These are phyloP conservation scores for Crocodylus rhombifer DNA, from an alignment of 2,797 vertebrate species.

Conservation along the genomic window DNA sequence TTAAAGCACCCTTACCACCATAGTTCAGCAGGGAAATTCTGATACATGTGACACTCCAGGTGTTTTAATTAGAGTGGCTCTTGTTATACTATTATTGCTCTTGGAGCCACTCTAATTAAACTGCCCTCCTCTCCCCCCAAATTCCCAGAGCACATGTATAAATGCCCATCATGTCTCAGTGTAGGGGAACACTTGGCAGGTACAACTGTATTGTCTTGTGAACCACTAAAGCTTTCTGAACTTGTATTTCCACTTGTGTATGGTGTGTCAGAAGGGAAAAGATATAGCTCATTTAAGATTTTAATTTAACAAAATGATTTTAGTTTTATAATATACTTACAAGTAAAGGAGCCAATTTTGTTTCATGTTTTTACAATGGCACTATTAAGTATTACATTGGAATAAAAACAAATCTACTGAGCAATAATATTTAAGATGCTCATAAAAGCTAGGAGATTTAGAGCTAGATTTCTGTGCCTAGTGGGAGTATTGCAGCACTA, in stretches of 20 bases:
- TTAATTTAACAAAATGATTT: constrained; percentile 45
- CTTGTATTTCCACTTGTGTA: neutral
- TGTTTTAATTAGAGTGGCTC: too few species aligned
- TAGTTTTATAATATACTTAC: constrained; percentile 21
- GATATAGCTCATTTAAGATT: constrained; percentile 28
- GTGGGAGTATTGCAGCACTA: neutral
- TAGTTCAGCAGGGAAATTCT: too few species aligned
- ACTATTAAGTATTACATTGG: constrained; percentile 14
- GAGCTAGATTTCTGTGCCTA: neutral
- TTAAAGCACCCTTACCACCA: too few species aligned
- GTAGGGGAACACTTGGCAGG: neutral
- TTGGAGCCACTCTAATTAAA: neutral
- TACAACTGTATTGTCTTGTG: neutral
- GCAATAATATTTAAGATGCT: constrained; percentile 25
- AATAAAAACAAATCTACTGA: neutral
- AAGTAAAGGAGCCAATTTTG: constrained; percentile 33
- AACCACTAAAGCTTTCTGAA: neutral
- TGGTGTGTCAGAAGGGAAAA: neutral
- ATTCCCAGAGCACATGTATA: neutral
- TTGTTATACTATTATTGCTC: too few species aligned
- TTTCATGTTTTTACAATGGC: constrained; percentile 3
- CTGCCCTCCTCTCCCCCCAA: neutral
- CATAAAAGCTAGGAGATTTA: constrained; percentile 42
- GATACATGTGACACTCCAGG: too few species aligned
- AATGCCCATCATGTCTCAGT: neutral